Conservation (phyloP, 2,113 vertebrate genomes). For the Sclerurus mexicanus region DNA sequence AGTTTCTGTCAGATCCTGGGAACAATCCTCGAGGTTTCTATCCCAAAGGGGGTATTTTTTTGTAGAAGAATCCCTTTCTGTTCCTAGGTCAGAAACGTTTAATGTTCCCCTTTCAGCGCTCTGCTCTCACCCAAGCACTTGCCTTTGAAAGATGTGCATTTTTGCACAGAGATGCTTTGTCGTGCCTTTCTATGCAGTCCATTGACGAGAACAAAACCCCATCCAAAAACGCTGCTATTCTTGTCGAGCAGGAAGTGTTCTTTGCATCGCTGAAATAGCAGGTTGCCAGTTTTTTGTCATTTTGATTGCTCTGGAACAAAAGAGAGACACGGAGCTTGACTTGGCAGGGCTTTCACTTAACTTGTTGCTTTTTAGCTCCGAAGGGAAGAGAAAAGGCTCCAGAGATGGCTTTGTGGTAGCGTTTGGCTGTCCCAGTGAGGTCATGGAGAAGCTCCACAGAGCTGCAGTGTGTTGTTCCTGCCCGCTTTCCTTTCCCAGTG, state of each 20-base stretch:
- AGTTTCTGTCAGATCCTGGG: background rate
- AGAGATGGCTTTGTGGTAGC: conserved; percentile 40
- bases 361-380: conserved; percentile 33
- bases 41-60: background rate
- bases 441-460: conserved; percentile 50
- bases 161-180: conserved; percentile 60
- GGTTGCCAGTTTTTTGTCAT: conserved; percentile 53
- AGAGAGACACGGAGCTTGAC: conserved; percentile 18
- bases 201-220: conserved; percentile 54
- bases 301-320: conserved; percentile 51
- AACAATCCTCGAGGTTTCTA: background rate
- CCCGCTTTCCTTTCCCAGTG: background rate
- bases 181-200: conserved; percentile 46
- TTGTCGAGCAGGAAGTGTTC: conserved; percentile 49
- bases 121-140: conserved; percentile 18
- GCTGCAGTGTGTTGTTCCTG: background rate
- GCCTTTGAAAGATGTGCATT: conserved; percentile 26
- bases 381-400: conserved; percentile 36
- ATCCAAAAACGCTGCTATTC: conserved; percentile 44
- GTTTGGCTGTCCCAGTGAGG: background rate
- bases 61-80: background rate
- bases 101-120: conserved; percentile 20
- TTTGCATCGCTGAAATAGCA: conserved; percentile 49
- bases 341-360: conserved; percentile 37
- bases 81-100: conserved; percentile 8